Conservation (phyloP, 30 jellyfish, hydroid and myxozoan genomes). For the Aurelia aurita complex sp. Pacific region DNA sequence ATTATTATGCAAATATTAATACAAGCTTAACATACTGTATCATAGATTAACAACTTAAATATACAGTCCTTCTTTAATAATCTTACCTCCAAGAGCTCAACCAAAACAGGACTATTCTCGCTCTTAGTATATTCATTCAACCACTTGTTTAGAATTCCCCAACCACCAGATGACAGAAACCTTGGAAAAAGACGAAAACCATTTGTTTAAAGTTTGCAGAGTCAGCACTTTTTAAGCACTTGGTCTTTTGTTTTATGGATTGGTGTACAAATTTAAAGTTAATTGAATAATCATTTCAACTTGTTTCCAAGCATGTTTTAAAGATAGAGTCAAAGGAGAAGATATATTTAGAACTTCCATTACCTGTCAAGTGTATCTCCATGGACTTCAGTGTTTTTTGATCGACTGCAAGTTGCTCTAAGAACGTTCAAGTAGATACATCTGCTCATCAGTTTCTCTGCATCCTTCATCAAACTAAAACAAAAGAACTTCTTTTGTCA, state of each 20-base stretch:
- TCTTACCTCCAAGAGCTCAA: constrained; percentile 82
- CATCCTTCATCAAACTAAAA: constrained; percentile 96
- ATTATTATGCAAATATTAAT: too few species aligned
- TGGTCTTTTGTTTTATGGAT: too few species aligned
- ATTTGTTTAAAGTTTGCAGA: not conserved
- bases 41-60: too few species aligned
- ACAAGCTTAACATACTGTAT: too few species aligned
- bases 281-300: too few species aligned
- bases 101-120: constrained; percentile 78
- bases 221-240: too few species aligned
- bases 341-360: too few species aligned
- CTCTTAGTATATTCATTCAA: constrained; percentile 76
- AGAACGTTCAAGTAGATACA: constrained; percentile 86
- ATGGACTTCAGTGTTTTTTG: constrained; percentile 55
- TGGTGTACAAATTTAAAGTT: too few species aligned
- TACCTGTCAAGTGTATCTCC: constrained; percentile 84
- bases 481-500: not conserved
- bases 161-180: constrained; percentile 87
- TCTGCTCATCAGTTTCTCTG: constrained; percentile 96
- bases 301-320: too few species aligned
- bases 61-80: too few species aligned
- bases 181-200: not conserved
- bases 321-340: too few species aligned
- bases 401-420: constrained; percentile 85
- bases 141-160: constrained; percentile 99